Evolutionary conservation across 1,140 invertebrate genomes (phyloP).

Genomic region (Chironomus tepperi): DNA sequence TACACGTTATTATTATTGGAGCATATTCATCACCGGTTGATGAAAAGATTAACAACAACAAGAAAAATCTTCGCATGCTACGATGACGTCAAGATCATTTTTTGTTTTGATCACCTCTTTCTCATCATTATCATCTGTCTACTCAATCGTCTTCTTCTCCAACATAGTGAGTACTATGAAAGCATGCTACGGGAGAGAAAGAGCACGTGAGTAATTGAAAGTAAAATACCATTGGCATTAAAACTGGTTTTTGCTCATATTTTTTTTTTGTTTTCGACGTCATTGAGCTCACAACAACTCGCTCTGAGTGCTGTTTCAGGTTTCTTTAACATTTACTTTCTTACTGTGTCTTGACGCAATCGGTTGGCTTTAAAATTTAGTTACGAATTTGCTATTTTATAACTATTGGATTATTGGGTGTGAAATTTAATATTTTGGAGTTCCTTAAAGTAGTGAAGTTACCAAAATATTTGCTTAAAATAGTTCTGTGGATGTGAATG

Average conservation of each 20-base stretch:
- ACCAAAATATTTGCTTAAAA: too few species aligned
- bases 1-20: too few species aligned
- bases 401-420: background rate
- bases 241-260: background rate
- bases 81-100: background rate
- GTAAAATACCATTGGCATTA: background rate
- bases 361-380: background rate
- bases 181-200: background rate
- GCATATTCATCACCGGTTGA: too few species aligned
- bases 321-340: slow-evolving; percentile 9
- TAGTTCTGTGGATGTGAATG: too few species aligned
- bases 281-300: background rate
- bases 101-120: slow-evolving; percentile 1
- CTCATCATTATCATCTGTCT: background rate
- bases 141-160: too few species aligned
- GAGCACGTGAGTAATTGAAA: slow-evolving; percentile 6
- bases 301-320: background rate
- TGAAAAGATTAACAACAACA: too few species aligned
- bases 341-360: background rate
- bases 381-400: background rate
- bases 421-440: background rate
- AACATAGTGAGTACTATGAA: background rate
- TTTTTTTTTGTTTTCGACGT: background rate
- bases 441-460: background rate
- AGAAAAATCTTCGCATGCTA: background rate